Base-by-base conservation (phyloP, 2,113 vertebrate species). In the Alces alces region DNA sequence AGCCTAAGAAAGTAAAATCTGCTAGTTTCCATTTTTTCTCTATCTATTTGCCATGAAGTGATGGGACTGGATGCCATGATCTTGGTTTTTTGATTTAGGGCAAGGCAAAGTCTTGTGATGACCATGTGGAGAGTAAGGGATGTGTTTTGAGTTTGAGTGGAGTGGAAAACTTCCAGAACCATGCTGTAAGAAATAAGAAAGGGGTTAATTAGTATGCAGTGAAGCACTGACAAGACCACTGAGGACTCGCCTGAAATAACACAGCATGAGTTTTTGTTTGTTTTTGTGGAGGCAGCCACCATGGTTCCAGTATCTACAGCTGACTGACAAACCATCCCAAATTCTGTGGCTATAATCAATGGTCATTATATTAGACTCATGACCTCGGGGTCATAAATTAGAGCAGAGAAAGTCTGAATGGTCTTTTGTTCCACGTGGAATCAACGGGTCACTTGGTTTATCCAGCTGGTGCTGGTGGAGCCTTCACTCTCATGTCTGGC, bases 371-470 rank as follows among this genome's bases (percentile, higher is more conserved):
- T 76, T 66, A 54, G 28, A 2, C 43, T 95, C 17, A 17, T 78
- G 5, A 88, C 84, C 30, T 57, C 21, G 60, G 57, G 10, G 17
- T 45, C 17, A 30, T 27, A 89, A 50, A 70, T n/a, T 9, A 93
- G 9, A 4, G 3, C 9, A 90, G 4, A 21, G 2, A 39, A n/a
- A 36, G 14, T 16, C 33, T 6, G 43, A 21, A 6, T 45, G 17
- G 33, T 57, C 17, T 60, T 85, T 52, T n/a, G 21, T 11, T 93
- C 43, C 43, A 30, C 0, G 1, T 55, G 33, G 2, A 25, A 23
- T 25, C 25, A 10, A 47, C 2, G 14, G 3, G 33, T 64, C 8
- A 3, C n/a, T 61, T 0, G 3, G 9, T 57, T 19, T 30, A 58
- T 54, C 90, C 19, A n/a, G 39, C 13, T 19, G 33, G 23, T 17